Evolutionary conservation across 2,888 invertebrate genomes (phyloP).

Genomic region (Thereva unica): DNA sequence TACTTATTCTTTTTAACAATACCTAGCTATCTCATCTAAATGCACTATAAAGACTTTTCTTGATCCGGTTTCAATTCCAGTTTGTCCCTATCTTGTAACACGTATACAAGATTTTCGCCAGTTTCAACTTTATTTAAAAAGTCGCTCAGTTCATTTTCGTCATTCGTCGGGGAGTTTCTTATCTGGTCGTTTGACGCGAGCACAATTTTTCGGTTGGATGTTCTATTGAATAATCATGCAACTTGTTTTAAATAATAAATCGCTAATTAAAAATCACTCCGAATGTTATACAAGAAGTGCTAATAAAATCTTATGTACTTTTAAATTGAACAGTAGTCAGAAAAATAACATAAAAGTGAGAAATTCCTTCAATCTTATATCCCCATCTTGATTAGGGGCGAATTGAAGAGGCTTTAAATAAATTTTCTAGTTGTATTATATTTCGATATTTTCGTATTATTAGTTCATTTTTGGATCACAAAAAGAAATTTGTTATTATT

Average conservation of each 20-base stretch:
- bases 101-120: too few species aligned
- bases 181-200: conserved; percentile 31
- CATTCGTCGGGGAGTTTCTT: conserved; percentile 19
- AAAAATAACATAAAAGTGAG: conserved; percentile 47
- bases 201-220: conserved; percentile 42
- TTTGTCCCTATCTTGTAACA: too few species aligned
- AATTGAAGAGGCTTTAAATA: conserved; percentile 25
- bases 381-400: conserved; percentile 55
- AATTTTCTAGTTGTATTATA: conserved; percentile 17
- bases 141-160: background rate
- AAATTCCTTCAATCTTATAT: conserved; percentile 52
- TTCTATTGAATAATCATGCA: conserved; percentile 56
- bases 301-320: conserved; percentile 37
- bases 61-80: too few species aligned
- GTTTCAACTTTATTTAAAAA: background rate
- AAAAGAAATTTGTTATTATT: too few species aligned
- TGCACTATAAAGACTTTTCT: too few species aligned
- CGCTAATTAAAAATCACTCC: conserved; percentile 34
- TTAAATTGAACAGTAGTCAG: conserved; percentile 18
- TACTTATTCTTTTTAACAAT: too few species aligned
- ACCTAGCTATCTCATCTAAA: too few species aligned
- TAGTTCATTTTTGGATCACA: background rate
- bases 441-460: conserved; percentile 9
- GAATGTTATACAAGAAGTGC: conserved; percentile 35
- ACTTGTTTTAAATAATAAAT: conserved; percentile 55